phyloP scores from a whole-genome alignment of 2,888 invertebrate genomes.

The Lucinisca nassula region DNA sequence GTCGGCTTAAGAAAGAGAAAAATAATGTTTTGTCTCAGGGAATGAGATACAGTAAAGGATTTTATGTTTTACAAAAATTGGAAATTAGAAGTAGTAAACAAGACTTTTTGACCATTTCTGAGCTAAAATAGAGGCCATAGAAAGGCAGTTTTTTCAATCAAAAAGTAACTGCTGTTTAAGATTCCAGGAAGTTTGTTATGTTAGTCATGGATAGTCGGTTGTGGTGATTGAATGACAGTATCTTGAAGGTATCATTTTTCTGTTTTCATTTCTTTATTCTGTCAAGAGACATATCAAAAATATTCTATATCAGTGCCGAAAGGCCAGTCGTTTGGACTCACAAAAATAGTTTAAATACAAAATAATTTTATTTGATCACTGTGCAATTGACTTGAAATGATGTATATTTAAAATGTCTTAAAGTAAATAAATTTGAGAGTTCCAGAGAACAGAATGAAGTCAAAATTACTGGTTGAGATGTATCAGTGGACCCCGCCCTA shows the following conservation, averaged over 20 bases:
- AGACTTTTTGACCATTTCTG: too few species aligned
- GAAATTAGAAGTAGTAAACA: too few species aligned
- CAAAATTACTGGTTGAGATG: not conserved
- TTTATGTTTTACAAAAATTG: too few species aligned
- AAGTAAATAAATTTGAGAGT: constrained; percentile 1
- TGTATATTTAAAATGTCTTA: constrained; percentile 1
- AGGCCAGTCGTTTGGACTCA: too few species aligned
- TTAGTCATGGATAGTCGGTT: not conserved
- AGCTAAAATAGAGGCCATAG: not conserved
- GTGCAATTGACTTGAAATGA: not conserved
- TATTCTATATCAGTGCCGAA: too few species aligned
- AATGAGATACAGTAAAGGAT: too few species aligned
- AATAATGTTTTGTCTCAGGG: too few species aligned
- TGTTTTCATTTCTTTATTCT: too few species aligned
- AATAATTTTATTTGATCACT: not conserved
- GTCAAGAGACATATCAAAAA: too few species aligned
- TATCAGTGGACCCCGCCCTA: not conserved
- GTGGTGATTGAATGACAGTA: not conserved
- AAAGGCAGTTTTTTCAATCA: constrained; percentile 4
- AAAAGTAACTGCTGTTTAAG: not conserved
- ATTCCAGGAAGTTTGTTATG: not conserved
- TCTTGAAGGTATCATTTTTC: not conserved
- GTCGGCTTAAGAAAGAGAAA: too few species aligned
- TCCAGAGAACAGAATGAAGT: constrained; percentile 8
- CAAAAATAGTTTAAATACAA: too few species aligned